Base-by-base conservation (phyloP, 1,140 invertebrate genomes). In the Drosophila rufa region DNA sequence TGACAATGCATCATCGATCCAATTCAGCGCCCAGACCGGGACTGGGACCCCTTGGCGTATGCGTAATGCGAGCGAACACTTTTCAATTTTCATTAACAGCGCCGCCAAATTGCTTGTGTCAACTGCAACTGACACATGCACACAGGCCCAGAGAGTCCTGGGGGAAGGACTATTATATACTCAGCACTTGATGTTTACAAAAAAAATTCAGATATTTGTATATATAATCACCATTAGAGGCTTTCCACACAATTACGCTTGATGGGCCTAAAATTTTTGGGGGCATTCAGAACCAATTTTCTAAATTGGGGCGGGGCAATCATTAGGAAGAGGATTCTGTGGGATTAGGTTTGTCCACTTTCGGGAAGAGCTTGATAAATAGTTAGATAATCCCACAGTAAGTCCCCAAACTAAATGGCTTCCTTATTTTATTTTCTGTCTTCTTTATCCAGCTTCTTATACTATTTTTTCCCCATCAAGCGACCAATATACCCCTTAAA, bases 81-180 rank as follows among this genome's bases (percentile, higher is more conserved):
- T 86, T 86, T 75, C 81, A 80, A 86, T 86, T 86, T 86, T 83
- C 80, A 86, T 86, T 86, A 89, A 89, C 76, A 80, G 81, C 56
- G 56, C 55, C 70, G 43, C 47, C 76, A 80, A 77, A 83, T 86
- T 80, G 60, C 75, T 85, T 83, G 78, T 68, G 55, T 53, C 55
- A 60, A 42, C 61, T 55, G 61, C 55, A 66, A 56, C 55, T 45
- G 60, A 57, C 48, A 71, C 19, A 12, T 22, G 47, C 42, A 30
- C 40, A 66, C 22, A 25, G 33, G 15, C 17, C 57, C 42, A 55
- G 30, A 36, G 4, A 36, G 2, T 11, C 8, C 12, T 47, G 0
- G 9, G 4, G 15, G 3, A 30, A 45, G 11, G 27, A 62, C 56
- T 33, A 1, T 12, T 14, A 9, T n/a, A 36, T 62, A 64, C 57